phyloP scores from a whole-genome alignment of 2,797 vertebrate genomes.

The Argya squamiceps region DNA sequence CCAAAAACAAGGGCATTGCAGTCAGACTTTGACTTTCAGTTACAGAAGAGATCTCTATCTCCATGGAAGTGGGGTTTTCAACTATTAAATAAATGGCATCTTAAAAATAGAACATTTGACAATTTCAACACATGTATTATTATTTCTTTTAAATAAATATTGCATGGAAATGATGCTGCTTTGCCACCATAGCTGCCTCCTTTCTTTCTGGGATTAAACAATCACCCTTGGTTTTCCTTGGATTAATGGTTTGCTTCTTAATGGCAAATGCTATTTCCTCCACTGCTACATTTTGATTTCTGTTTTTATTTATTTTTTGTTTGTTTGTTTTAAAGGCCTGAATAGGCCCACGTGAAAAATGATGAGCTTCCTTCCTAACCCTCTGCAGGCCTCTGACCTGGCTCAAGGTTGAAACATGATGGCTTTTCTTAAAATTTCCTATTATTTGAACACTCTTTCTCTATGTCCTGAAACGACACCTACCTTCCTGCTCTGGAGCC shows the following conservation, averaged over 20 bases:
- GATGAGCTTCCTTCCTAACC: background rate
- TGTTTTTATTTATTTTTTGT: background rate
- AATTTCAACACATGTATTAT: conserved; percentile 57
- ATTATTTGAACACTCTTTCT: background rate
- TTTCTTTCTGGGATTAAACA: background rate
- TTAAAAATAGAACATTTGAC: conserved; percentile 68
- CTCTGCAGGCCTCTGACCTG: background rate
- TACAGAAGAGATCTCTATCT: conserved; percentile 25
- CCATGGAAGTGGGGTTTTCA: conserved; percentile 5
- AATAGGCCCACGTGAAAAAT: background rate
- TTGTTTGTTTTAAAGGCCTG: background rate
- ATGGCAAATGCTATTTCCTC: background rate
- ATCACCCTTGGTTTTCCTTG: conserved; percentile 2
- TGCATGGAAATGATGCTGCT: conserved; percentile 17
- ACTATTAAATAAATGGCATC: conserved; percentile 66
- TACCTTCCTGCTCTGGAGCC: background rate
- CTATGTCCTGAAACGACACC: background rate
- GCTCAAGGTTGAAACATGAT: background rate
- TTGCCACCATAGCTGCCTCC: background rate
- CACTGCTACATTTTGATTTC: background rate
- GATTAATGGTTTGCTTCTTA: background rate
- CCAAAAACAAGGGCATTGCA: conserved; percentile 1
- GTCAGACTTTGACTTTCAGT: conserved; percentile 44
- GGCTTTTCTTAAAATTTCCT: background rate
- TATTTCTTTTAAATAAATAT: conserved; percentile 67